These are phyloP conservation scores for Drosophila limbata DNA, from an alignment of 2,888 invertebrate species.

Conservation along the genomic window DNA sequence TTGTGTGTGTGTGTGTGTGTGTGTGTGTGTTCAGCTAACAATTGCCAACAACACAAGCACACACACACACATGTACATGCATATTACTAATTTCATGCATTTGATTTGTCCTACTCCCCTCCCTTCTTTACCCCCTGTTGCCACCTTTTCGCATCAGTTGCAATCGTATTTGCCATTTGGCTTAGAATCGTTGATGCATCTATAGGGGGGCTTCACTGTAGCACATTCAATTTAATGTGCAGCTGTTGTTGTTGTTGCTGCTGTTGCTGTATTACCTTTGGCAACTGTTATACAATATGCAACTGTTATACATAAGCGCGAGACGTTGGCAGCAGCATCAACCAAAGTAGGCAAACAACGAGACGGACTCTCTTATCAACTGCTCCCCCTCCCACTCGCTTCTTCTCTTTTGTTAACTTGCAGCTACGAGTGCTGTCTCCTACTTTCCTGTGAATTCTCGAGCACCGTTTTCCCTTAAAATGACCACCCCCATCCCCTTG, in stretches of 20 bases:
- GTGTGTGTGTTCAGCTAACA: conserved; percentile 8
- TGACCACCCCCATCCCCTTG: background rate
- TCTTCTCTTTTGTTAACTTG: background rate
- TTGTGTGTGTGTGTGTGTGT: conserved; percentile 3
- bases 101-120: background rate
- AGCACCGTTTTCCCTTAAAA: conserved; percentile 27
- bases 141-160: background rate
- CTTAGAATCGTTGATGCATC: background rate
- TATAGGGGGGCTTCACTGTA: conserved; percentile 2
- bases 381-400: background rate
- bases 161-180: background rate
- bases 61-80: background rate
- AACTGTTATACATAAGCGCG: conserved; percentile 47
- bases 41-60: background rate
- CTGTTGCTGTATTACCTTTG: conserved; percentile 8
- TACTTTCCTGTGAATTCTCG: conserved; percentile 6
- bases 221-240: conserved; percentile 9
- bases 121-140: background rate
- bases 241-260: background rate
- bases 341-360: conserved; percentile 16
- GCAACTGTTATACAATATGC: conserved; percentile 35
- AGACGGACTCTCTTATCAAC: background rate
- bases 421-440: background rate
- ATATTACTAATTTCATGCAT: background rate
- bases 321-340: conserved; percentile 13